Conservation (phyloP, 2,888 invertebrate species). For the Polylopha cassiicola region DNA sequence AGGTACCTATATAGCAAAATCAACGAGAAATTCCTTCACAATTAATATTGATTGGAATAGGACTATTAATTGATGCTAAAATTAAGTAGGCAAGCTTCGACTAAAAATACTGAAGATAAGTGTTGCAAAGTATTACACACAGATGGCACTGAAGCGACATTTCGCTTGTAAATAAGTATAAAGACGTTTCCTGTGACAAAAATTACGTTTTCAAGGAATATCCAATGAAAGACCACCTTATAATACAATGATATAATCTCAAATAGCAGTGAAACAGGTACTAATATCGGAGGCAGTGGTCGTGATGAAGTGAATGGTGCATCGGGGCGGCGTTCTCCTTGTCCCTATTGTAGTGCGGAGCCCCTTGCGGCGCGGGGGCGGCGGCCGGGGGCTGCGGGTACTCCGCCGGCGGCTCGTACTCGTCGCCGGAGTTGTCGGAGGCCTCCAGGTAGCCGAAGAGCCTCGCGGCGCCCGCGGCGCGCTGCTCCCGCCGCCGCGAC, state of each 20-base stretch:
- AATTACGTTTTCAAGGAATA: too few relatives aligned
- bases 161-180: too few relatives aligned
- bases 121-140: too few relatives aligned
- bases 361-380: slow-evolving; percentile 23
- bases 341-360: slow-evolving; percentile 52
- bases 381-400: slow-evolving; percentile 29
- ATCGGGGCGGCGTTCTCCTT: slow-evolving; percentile 67
- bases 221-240: slow-evolving; percentile 1
- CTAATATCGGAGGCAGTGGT: slow-evolving; percentile 69
- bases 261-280: slow-evolving; percentile 5
- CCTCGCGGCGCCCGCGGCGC: slow-evolving; percentile 78
- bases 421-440: slow-evolving; percentile 81
- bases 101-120: too few relatives aligned
- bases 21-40: too few relatives aligned
- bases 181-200: too few relatives aligned
- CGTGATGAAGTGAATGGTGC: slow-evolving; percentile 61
- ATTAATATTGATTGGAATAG: too few relatives aligned
- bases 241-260: slow-evolving; percentile 14
- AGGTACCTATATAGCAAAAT: too few relatives aligned
- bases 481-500: slow-evolving; percentile 36
- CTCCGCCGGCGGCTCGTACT: slow-evolving; percentile 53
- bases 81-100: too few relatives aligned
- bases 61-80: too few relatives aligned
- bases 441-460: slow-evolving; percentile 86
- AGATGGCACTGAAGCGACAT: too few relatives aligned